These are phyloP conservation scores for Lissonota sp. DNA, from an alignment of 2,888 invertebrate genomes.

Conservation along the genomic window DNA sequence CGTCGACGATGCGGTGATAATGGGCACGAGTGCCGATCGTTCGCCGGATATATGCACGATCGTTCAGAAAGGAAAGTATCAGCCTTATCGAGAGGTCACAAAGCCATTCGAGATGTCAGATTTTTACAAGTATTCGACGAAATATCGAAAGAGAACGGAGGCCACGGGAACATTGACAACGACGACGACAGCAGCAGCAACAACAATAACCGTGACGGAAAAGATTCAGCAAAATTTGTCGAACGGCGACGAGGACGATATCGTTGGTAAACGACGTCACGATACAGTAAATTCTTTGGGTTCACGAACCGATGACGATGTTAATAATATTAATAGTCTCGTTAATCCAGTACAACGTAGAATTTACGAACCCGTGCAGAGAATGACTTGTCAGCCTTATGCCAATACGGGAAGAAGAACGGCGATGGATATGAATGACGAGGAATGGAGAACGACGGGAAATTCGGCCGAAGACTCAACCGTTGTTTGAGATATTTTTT, in stretches of 20 bases:
- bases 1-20: conserved; percentile 79
- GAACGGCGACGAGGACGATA: conserved; percentile 48
- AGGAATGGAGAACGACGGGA: conserved; percentile 47
- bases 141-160: conserved; percentile 89
- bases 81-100: conserved; percentile 96
- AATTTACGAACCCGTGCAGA: conserved; percentile 77
- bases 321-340: conserved; percentile 31
- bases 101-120: conserved; percentile 99
- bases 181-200: conserved; percentile 54
- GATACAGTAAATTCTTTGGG: conserved; percentile 34
- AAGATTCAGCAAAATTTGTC: conserved; percentile 39
- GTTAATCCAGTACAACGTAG: conserved; percentile 74
- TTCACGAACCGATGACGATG: no score
- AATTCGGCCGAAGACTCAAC: conserved; percentile 65
- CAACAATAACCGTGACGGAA: conserved; percentile 22
- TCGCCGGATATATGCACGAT: conserved; percentile 92
- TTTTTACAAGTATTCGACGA: conserved; percentile 98
- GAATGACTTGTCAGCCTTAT: conserved; percentile 79
- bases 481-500: conserved; percentile 57
- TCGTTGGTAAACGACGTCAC: conserved; percentile 40
- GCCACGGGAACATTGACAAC: conserved; percentile 59
- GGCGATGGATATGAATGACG: conserved; percentile 17
- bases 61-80: conserved; percentile 94
- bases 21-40: conserved; percentile 70
- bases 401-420: conserved; percentile 65